These are phyloP conservation scores for Enteromius unitaeniatus DNA, from an alignment of 2,797 vertebrate genomes.

Conservation along the genomic window DNA sequence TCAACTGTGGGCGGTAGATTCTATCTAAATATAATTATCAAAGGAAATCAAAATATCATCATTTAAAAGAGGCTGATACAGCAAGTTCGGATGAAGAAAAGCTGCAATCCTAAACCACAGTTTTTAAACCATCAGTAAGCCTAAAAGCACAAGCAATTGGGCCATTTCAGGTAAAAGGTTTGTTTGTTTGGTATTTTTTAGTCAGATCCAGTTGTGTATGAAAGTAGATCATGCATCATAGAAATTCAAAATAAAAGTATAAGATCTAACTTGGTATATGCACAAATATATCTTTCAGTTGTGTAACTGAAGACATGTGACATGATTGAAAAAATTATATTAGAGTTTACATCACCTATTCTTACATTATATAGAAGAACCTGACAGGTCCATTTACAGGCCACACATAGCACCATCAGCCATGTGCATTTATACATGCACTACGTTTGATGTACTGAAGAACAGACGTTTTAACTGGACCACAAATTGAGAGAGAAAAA, in stretches of 20 bases:
- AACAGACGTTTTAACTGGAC: slow-evolving; percentile 41
- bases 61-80: slow-evolving; percentile 13
- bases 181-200: neutral
- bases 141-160: neutral
- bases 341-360: neutral
- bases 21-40: slow-evolving; percentile 32
- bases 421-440: neutral
- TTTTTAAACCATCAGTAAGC: neutral
- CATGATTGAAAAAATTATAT: neutral
- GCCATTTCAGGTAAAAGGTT: neutral
- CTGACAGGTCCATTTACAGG: slow-evolving; percentile 14
- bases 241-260: neutral
- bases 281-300: neutral
- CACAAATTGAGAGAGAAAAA: slow-evolving; percentile 36
- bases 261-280: neutral
- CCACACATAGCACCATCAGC: slow-evolving; percentile 9
- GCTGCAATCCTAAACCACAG: neutral
- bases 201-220: neutral
- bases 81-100: neutral
- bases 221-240: neutral
- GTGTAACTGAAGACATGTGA: neutral
- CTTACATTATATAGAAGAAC: neutral
- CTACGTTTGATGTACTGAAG: slow-evolving; percentile 42
- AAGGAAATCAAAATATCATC: slow-evolving; percentile 15
- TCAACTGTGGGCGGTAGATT: neutral